Evolutionary conservation across 2,888 invertebrate genomes (phyloP).

Genomic region (Philaethria dido): DNA sequence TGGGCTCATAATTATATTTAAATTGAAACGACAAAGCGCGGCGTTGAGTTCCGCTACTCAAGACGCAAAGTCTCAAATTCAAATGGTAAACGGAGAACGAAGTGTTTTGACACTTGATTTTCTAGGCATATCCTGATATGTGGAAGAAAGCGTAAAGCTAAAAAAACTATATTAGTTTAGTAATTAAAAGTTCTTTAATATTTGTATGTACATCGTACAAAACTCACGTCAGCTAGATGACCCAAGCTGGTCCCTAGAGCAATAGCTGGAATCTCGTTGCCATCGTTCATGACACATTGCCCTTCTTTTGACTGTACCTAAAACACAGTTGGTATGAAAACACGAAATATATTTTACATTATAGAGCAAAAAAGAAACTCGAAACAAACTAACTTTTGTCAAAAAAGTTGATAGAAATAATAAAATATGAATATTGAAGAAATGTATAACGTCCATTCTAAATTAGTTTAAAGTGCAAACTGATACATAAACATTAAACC

Average conservation of each 20-base stretch:
- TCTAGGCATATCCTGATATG: no score
- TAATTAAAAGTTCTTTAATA: no score
- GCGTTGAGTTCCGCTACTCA: no score
- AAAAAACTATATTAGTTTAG: no score
- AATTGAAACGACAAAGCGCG: no score
- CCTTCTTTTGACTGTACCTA: slow-evolving; percentile 31
- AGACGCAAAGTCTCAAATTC: no score
- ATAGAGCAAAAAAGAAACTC: no score
- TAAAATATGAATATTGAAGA: not conserved
- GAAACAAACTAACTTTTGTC: not conserved
- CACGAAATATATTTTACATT: not conserved
- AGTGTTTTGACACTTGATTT: no score
- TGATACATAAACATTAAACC: not conserved
- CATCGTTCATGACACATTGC: slow-evolving; percentile 64
- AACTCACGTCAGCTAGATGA: slow-evolving; percentile 70
- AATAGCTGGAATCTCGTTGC: slow-evolving; percentile 65
- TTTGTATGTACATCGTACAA: not conserved
- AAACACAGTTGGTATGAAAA: not conserved
- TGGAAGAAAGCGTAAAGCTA: no score
- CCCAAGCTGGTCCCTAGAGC: slow-evolving; percentile 74
- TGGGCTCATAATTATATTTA: no score
- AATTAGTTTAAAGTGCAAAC: not conserved
- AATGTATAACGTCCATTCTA: not conserved
- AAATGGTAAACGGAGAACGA: no score
- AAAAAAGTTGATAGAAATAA: not conserved